Conservation (phyloP, 1,140 invertebrate species). For the Drosophila mauritiana region DNA sequence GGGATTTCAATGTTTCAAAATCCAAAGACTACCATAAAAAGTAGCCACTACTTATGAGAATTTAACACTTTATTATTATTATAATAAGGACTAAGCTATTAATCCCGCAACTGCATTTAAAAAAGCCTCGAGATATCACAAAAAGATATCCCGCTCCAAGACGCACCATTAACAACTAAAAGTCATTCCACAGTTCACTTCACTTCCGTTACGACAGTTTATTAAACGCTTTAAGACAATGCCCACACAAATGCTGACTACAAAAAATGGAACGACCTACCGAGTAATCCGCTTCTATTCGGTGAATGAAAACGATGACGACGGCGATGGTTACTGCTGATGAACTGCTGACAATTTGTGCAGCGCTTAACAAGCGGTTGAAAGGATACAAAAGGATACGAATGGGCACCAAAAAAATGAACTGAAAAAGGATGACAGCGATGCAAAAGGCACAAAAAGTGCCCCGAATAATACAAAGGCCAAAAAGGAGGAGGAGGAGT, state of each 20-base stretch:
- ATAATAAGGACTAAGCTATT: too few species aligned
- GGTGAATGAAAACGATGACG: constrained; percentile 48
- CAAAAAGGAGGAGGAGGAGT: not conserved
- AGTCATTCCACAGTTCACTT: not conserved
- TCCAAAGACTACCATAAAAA: too few species aligned
- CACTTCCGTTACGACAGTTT: constrained; percentile 25
- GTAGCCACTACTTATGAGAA: too few species aligned
- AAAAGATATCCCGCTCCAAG: too few species aligned
- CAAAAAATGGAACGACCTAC: constrained; percentile 2
- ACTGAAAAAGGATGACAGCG: constrained; percentile 43
- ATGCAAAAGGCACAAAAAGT: constrained; percentile 68
- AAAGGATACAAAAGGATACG: constrained; percentile 66
- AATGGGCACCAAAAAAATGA: constrained; percentile 33
- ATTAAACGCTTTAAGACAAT: constrained; percentile 55
- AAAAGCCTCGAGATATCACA: too few species aligned
- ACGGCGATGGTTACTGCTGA: constrained; percentile 46
- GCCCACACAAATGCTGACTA: constrained; percentile 24
- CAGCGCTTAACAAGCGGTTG: constrained; percentile 77
- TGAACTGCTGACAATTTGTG: constrained; percentile 81
- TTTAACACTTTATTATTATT: too few species aligned
- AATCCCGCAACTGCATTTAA: too few species aligned
- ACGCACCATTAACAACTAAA: not conserved
- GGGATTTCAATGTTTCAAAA: not conserved
- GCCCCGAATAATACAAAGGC: constrained; percentile 53
- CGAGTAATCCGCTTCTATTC: constrained; percentile 40